Conservation (phyloP, 2,113 vertebrate species). For the Aleadryas rufinucha region DNA sequence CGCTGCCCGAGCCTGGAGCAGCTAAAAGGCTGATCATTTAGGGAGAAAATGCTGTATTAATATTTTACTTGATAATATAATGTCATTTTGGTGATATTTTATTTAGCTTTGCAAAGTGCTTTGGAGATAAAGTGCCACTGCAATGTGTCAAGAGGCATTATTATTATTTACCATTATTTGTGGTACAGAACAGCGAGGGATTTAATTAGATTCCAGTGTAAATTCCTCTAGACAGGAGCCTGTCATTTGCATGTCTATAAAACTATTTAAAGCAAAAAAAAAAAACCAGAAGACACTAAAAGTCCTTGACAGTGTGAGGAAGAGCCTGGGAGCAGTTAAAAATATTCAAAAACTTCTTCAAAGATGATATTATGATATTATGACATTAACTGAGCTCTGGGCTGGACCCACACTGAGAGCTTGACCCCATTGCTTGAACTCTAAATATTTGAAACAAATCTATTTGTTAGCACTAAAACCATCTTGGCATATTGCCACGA, state of each 20-base stretch:
- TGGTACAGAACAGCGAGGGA: background rate
- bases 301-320: background rate
- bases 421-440: fast-evolving
- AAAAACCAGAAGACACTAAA: background rate
- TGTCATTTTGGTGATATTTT: background rate
- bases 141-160: background rate
- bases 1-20: fast-evolving
- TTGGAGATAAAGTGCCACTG: background rate
- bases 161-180: background rate
- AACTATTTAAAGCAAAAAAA: background rate
- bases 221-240: background rate
- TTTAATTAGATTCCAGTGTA: background rate
- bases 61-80: background rate
- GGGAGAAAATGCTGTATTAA: background rate
- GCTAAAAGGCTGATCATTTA: background rate
- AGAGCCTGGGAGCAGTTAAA: background rate
- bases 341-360: background rate
- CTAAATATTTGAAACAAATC: fast-evolving
- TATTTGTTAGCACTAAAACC: background rate
- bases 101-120: background rate
- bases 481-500: fast-evolving
- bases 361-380: background rate
- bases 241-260: background rate
- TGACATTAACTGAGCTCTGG: background rate
- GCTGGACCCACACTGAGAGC: background rate